Evolutionary conservation across 2,113 vertebrate genomes (phyloP).

Genomic region (Pituophis catenifer): DNA sequence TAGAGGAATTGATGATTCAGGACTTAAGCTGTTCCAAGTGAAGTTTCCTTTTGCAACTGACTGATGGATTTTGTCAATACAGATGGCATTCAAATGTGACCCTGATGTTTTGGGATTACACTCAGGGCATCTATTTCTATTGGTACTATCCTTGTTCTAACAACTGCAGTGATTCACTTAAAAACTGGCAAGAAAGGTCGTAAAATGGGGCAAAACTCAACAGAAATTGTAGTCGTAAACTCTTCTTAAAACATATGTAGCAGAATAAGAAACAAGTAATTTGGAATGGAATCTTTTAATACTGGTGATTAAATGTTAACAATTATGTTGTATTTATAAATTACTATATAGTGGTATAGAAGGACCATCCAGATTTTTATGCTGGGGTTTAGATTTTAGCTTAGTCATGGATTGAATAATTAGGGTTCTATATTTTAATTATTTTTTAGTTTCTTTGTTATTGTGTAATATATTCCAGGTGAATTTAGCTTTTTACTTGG

Average conservation of each 20-base stretch:
- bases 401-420: background rate
- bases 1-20: too few species aligned
- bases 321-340: background rate
- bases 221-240: background rate
- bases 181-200: background rate
- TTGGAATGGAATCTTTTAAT: background rate
- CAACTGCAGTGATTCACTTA: background rate
- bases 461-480: background rate
- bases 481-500: background rate
- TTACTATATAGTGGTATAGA: background rate
- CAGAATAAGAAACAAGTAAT: background rate
- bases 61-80: too few species aligned
- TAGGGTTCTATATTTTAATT: background rate
- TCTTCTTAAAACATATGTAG: background rate
- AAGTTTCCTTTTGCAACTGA: too few species aligned
- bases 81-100: too few species aligned
- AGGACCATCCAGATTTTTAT: background rate
- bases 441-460: background rate
- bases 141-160: too few species aligned
- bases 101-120: too few species aligned
- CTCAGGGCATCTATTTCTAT: too few species aligned
- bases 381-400: background rate
- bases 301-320: background rate
- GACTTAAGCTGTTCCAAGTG: too few species aligned
- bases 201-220: background rate